Conservation (phyloP, 2,797 vertebrate species). For the Antrozous pallidus region DNA sequence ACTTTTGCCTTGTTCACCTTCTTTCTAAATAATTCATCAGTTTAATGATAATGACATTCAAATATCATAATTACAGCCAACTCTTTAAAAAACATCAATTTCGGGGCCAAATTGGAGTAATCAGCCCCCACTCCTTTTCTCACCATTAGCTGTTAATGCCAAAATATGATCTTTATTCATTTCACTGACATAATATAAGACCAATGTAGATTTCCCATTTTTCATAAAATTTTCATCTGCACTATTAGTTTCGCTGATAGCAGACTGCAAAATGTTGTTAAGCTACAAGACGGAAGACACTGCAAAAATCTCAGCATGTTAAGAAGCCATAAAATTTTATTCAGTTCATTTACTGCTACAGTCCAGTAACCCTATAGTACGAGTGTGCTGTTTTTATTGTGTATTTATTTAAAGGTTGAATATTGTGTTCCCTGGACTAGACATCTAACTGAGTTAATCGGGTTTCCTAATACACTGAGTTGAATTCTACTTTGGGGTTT, state of each 20-base stretch:
- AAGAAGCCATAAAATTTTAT: slow-evolving; percentile 88
- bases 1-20: slow-evolving; percentile 78
- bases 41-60: slow-evolving; percentile 95
- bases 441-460: slow-evolving; percentile 77
- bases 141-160: slow-evolving; percentile 83
- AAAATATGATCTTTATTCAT: slow-evolving; percentile 86
- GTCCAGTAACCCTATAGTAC: slow-evolving; percentile 84
- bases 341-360: slow-evolving; percentile 87
- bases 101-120: slow-evolving; percentile 67
- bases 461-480: slow-evolving; percentile 59
- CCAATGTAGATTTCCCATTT: slow-evolving; percentile 84
- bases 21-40: slow-evolving; percentile 89
- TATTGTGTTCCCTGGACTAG: slow-evolving; percentile 76
- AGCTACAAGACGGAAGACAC: slow-evolving; percentile 84
- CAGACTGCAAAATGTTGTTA: slow-evolving; percentile 86
- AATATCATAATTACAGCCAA: slow-evolving; percentile 93
- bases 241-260: slow-evolving; percentile 87
- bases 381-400: slow-evolving; percentile 85
- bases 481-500: slow-evolving; percentile 29
- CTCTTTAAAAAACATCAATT: slow-evolving; percentile 84
- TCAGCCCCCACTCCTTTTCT: slow-evolving; percentile 68
- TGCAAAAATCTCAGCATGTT: slow-evolving; percentile 85
- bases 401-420: slow-evolving; percentile 88
- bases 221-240: slow-evolving; percentile 87
- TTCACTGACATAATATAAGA: slow-evolving; percentile 86